Evolutionary conservation across 1,140 invertebrate genomes (phyloP).

Genomic region (Drosophila tani): DNA sequence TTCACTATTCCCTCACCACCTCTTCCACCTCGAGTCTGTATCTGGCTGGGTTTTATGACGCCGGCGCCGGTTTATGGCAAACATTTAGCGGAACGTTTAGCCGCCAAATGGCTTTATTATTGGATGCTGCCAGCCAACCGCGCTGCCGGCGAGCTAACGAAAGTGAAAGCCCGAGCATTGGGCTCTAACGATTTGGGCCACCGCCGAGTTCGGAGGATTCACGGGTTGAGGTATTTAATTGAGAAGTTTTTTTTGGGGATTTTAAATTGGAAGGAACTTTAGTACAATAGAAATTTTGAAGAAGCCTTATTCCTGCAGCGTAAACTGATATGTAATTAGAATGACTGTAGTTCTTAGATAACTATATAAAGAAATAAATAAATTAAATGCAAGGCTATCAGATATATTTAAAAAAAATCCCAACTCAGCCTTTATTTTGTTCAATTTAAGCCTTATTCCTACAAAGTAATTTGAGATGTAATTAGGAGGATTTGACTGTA

Average conservation of each 20-base stretch:
- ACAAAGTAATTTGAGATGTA: too few species aligned
- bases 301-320: too few species aligned
- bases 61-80: slow-evolving; percentile 73
- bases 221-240: not conserved
- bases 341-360: too few species aligned
- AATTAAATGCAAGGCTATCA: too few species aligned
- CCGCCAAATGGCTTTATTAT: slow-evolving; percentile 77
- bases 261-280: not conserved
- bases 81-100: slow-evolving; percentile 73
- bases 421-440: too few species aligned
- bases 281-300: too few species aligned
- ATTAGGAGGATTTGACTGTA: too few species aligned
- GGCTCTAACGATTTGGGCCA: slow-evolving; percentile 29
- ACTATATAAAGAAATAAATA: too few species aligned
- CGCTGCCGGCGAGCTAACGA: slow-evolving; percentile 24
- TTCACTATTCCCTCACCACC: slow-evolving; percentile 17
- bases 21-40: slow-evolving; percentile 27
- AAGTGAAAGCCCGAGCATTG: slow-evolving; percentile 64
- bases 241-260: not conserved
- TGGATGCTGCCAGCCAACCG: slow-evolving; percentile 54
- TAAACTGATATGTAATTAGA: too few species aligned
- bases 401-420: too few species aligned
- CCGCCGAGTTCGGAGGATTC: not conserved
- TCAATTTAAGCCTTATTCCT: too few species aligned
- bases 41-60: slow-evolving; percentile 55